Percentiles rank a stretch among this genome's conserved stretches.
These are phyloP conservation scores for Euphydryas editha DNA, from an alignment of 2,888 invertebrate species.

Conservation along the genomic window DNA sequence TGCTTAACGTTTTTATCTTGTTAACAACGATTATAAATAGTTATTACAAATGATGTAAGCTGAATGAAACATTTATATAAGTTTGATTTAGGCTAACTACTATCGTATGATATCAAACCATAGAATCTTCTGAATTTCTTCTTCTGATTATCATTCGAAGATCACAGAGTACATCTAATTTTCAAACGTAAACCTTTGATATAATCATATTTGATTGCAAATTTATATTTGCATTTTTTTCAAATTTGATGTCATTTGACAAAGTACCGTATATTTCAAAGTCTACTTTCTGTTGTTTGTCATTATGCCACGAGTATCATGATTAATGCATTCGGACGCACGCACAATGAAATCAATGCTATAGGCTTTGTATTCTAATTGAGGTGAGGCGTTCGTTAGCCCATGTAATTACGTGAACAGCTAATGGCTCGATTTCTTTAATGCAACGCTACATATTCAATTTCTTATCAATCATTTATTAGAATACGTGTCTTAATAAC, in stretches of 20 bases:
- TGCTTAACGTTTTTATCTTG: background rate
- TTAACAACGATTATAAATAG: background rate
- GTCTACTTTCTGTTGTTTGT: conserved; percentile 40
- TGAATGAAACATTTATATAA: no score
- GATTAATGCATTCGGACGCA: conserved; percentile 50
- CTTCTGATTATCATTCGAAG: no score
- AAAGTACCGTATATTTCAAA: conserved; percentile 6
- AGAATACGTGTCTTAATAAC: background rate
- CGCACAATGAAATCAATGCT: conserved; percentile 62
- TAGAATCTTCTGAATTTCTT: no score
- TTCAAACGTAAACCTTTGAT: no score
- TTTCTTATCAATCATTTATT: conserved; percentile 7
- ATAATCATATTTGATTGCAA: no score
- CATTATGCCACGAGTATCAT: conserved; percentile 53
- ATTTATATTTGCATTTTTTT: background rate
- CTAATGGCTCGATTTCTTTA: conserved; percentile 47
- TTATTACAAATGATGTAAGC: background rate
- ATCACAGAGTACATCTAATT: no score
- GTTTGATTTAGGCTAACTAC: no score
- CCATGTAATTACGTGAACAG: conserved; percentile 63
- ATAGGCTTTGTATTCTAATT: conserved; percentile 70
- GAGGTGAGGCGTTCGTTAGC: conserved; percentile 67
- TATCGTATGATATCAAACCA: no score
- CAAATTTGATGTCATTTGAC: background rate
- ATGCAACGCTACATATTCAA: conserved; percentile 26